A percentile compares a stretch with the other conserved stretches of the same genome.
phyloP scores from a whole-genome alignment of 2,113 vertebrate genomes.

The Alligator sinensis region DNA sequence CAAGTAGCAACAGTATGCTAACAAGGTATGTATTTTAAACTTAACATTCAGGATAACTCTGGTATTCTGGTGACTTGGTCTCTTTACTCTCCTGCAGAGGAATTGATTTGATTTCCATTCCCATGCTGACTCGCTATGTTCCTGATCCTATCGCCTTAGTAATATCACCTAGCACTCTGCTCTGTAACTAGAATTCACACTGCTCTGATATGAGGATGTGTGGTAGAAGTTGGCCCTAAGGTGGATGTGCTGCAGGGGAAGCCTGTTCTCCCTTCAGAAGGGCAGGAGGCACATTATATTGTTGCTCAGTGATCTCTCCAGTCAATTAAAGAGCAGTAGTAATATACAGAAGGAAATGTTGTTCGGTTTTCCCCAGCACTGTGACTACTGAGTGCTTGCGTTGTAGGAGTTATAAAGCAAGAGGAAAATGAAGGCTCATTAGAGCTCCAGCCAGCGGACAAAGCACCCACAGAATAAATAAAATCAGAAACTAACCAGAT shows the following conservation, averaged over 20 bases:
- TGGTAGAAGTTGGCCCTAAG: fast-evolving
- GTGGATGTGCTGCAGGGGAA: not conserved
- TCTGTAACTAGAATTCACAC: not conserved
- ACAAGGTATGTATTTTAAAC: not conserved
- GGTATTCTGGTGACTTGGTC: not conserved
- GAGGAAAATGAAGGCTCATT: not conserved
- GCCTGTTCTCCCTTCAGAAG: not conserved
- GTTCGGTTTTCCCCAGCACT: not conserved
- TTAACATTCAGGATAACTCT: not conserved
- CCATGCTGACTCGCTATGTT: not conserved
- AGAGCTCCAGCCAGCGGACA: not conserved
- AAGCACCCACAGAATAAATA: not conserved
- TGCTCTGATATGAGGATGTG: not conserved
- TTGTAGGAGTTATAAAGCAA: not conserved
- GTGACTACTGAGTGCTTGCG: not conserved
- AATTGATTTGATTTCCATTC: not conserved
- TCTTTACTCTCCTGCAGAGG: not conserved
- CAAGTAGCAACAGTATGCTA: not conserved
- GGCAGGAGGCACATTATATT: not conserved
- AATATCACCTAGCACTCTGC: not conserved
- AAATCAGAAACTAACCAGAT: not conserved
- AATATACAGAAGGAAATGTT: not conserved
- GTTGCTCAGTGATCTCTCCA: not conserved
- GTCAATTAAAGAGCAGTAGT: not conserved
- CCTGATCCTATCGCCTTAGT: not conserved